Conservation (phyloP, 2,888 invertebrate species). For the Lobophora halterata region DNA sequence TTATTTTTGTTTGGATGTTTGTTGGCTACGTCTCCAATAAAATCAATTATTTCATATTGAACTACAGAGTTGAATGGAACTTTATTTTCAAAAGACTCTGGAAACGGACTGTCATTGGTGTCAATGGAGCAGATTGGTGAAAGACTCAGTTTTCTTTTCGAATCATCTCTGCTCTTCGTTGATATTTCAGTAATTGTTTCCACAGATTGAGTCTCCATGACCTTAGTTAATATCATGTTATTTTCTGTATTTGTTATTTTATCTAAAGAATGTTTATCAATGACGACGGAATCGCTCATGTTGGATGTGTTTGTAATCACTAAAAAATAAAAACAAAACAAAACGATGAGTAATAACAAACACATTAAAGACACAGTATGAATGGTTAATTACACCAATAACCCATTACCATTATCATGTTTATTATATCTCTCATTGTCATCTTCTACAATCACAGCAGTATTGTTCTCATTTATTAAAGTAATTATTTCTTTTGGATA, state of each 20-base stretch:
- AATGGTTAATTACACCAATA: neutral
- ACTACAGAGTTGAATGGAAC: constrained; percentile 9
- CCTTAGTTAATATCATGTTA: constrained; percentile 10
- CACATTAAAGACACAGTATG: neutral
- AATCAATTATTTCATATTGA: constrained; percentile 10
- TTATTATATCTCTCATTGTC: neutral
- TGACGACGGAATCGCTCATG: neutral
- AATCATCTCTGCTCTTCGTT: constrained; percentile 16
- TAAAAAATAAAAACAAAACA: constrained; percentile 7
- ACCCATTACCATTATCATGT: constrained; percentile 11
- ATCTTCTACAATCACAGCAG: neutral
- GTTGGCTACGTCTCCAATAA: neutral
- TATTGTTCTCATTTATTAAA: neutral
- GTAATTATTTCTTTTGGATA: neutral
- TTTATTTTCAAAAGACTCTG: constrained; percentile 1
- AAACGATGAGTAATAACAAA: neutral
- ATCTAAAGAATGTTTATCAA: constrained; percentile 17
- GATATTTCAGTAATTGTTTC: constrained; percentile 19
- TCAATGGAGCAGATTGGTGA: constrained; percentile 52
- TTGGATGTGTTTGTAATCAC: neutral
- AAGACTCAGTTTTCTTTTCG: constrained; percentile 40
- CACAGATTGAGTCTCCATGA: constrained; percentile 15
- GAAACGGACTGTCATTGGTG: constrained; percentile 34
- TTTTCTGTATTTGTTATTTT: constrained; percentile 36
- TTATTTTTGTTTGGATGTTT: constrained; percentile 7